phyloP scores from a whole-genome alignment of 1,140 invertebrate genomes.

The Bombus impatiens region DNA sequence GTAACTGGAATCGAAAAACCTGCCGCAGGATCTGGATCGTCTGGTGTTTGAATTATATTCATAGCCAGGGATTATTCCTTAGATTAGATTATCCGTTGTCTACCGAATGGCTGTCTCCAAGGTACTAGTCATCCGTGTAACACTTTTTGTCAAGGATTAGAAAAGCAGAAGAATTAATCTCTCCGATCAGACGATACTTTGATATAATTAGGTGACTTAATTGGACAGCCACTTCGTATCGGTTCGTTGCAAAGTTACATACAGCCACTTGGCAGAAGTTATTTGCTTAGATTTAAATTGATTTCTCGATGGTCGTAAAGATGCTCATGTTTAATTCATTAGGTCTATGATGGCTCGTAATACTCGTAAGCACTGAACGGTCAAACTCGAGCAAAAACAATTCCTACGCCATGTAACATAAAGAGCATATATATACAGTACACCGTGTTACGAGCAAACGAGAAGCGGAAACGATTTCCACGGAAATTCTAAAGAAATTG shows the following conservation, averaged over 20 bases:
- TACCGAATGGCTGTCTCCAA: background rate
- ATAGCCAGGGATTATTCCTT: background rate
- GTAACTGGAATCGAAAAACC: slow-evolving; percentile 2
- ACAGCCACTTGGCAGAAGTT: too few relatives aligned
- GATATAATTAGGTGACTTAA: background rate
- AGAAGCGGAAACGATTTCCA: slow-evolving; percentile 16
- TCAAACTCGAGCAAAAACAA: too few relatives aligned
- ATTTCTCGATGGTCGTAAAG: background rate
- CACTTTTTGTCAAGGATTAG: background rate
- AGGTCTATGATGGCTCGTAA: background rate
- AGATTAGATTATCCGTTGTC: background rate
- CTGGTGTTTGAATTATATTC: background rate
- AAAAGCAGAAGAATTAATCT: background rate
- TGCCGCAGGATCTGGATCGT: slow-evolving; percentile 24
- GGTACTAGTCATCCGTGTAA: background rate
- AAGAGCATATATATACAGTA: background rate
- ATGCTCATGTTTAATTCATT: slow-evolving; percentile 11
- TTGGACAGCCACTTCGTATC: background rate
- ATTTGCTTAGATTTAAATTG: slow-evolving; percentile 5
- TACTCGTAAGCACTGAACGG: too few relatives aligned
- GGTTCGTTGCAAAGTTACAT: background rate
- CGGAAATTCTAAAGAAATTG: slow-evolving; percentile 46
- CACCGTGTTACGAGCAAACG: background rate
- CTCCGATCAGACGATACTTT: background rate
- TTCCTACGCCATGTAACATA: too few relatives aligned